Conservation (phyloP, 2,888 invertebrate species). For the Blera fallax region DNA sequence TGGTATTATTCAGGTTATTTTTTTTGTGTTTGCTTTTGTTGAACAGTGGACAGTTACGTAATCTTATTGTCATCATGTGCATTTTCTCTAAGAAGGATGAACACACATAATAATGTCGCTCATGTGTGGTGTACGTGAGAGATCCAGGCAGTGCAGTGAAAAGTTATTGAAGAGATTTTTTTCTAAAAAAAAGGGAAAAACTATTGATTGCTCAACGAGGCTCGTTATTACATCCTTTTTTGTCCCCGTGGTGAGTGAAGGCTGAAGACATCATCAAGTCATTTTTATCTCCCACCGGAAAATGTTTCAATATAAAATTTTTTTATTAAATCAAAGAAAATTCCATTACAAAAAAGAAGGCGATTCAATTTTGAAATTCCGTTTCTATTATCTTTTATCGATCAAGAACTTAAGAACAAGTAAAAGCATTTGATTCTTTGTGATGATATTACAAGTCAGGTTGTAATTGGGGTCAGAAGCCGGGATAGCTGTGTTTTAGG, state of each 20-base stretch:
- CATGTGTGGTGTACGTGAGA: slow-evolving; percentile 17
- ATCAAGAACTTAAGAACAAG: neutral
- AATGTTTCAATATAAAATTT: slow-evolving; percentile 1
- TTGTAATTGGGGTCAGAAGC: neutral
- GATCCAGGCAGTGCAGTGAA: slow-evolving; percentile 28
- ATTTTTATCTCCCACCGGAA: neutral
- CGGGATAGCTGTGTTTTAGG: neutral
- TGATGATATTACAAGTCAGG: neutral
- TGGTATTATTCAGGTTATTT: neutral
- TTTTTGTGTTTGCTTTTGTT: slow-evolving; percentile 4
- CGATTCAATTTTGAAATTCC: neutral
- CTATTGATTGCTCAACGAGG: slow-evolving; percentile 75
- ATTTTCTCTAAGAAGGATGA: slow-evolving; percentile 49
- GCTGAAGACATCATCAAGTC: slow-evolving; percentile 24
- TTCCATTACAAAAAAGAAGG: neutral
- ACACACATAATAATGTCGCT: slow-evolving; percentile 46
- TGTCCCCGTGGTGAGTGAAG: slow-evolving; percentile 50
- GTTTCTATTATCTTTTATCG: neutral
- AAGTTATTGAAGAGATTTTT: slow-evolving; percentile 43
- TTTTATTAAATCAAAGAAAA: neutral
- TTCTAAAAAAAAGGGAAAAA: neutral
- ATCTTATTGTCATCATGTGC: slow-evolving; percentile 57
- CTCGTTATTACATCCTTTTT: slow-evolving; percentile 76
- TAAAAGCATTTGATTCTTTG: neutral
- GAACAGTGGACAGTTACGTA: slow-evolving; percentile 45